These are phyloP conservation scores for Meloidogyne hapla DNA, from an alignment of 1,140 invertebrate species.

Conservation along the genomic window DNA sequence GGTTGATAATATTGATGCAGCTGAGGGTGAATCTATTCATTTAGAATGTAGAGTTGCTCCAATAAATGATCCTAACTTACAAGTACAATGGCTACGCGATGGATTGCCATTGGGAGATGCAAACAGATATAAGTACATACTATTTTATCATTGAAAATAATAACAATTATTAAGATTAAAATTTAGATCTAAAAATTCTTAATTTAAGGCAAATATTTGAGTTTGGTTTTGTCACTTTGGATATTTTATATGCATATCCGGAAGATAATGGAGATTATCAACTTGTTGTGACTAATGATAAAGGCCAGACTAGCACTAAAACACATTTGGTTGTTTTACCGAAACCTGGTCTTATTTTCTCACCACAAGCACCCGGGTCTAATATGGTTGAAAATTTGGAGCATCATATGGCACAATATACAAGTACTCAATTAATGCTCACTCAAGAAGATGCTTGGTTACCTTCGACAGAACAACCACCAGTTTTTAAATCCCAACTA, in stretches of 20 bases:
- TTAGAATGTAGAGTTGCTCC: conserved; percentile 91
- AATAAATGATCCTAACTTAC: conserved; percentile 88
- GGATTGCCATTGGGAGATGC: conserved; percentile 58
- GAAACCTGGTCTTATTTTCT: conserved; percentile 51
- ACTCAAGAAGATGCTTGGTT: conserved; percentile 58
- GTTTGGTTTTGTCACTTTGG: conserved; percentile 61
- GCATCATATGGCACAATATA: conserved; percentile 59
- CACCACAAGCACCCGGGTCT: conserved; percentile 53
- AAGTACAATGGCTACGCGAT: conserved; percentile 91
- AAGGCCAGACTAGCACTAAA: conserved; percentile 57
- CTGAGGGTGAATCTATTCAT: conserved; percentile 85
- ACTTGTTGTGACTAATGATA: conserved; percentile 56
- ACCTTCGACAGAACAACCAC: conserved; percentile 48
- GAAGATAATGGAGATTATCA: conserved; percentile 63
- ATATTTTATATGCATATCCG: conserved; percentile 60
- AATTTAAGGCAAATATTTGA: conserved; percentile 53
- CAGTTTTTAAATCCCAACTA: conserved; percentile 57
- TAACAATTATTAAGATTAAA: background rate
- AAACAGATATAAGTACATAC: conserved; percentile 38
- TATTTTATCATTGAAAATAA: background rate
- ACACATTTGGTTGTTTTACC: conserved; percentile 46
- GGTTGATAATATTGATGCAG: conserved; percentile 77
- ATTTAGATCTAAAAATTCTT: background rate
- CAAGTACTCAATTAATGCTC: conserved; percentile 47
- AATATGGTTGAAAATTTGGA: conserved; percentile 53